These are phyloP conservation scores for Eudasyphora cyanicolor DNA, from an alignment of 2,888 invertebrate species.

Conservation along the genomic window DNA sequence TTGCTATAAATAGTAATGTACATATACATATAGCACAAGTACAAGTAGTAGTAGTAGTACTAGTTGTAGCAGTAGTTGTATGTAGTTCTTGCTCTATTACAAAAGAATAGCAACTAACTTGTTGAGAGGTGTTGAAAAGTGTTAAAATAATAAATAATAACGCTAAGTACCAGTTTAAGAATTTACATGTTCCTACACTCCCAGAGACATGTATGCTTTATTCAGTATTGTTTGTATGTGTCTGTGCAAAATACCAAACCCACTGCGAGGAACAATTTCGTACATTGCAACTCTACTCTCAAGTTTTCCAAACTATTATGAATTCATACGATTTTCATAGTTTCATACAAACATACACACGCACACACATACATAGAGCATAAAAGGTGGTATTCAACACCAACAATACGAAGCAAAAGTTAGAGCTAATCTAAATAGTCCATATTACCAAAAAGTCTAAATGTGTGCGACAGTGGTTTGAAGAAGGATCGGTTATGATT, in stretches of 20 bases:
- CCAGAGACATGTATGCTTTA: conserved; percentile 7
- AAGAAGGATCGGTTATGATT: no score
- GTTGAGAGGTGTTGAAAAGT: conserved; percentile 77
- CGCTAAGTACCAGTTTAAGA: conserved; percentile 77
- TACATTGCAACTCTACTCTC: conserved; percentile 52
- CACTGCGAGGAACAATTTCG: conserved; percentile 53
- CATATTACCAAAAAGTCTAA: conserved; percentile 26
- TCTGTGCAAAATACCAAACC: conserved; percentile 9
- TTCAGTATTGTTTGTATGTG: neutral
- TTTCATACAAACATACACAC: no score
- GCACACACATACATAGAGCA: conserved; percentile 15
- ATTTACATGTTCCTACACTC: conserved; percentile 72
- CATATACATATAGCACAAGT: no score
- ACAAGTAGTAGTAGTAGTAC: conserved; percentile 40
- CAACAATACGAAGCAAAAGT: conserved; percentile 18
- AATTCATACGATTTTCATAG: conserved; percentile 49
- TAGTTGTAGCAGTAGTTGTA: neutral
- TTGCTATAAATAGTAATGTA: conserved; percentile 17
- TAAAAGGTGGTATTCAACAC: conserved; percentile 18
- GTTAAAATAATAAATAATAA: conserved; percentile 78
- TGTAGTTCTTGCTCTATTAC: conserved; percentile 19
- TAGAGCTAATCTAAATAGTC: conserved; percentile 33
- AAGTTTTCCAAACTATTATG: conserved; percentile 47
- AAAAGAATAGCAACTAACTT: conserved; percentile 68
- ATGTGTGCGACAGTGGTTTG: neutral